Conservation (phyloP, 2,797 vertebrate genomes). For the Propithecus deckenii region DNA sequence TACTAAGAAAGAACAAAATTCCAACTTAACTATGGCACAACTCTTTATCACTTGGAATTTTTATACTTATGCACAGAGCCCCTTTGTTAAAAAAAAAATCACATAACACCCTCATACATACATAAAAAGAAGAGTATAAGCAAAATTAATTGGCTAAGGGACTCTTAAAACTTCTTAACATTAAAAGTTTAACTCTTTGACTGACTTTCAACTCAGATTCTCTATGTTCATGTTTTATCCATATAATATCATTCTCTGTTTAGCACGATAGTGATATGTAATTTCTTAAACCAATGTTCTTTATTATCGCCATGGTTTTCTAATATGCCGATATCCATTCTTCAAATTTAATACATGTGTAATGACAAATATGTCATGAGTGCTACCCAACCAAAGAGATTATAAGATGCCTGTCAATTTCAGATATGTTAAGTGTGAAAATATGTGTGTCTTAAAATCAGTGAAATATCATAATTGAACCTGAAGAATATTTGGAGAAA, state of each 20-base stretch:
- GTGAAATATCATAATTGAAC: not conserved
- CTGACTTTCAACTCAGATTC: not conserved
- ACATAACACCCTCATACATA: not conserved
- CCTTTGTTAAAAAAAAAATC: not conserved
- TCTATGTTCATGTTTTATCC: not conserved
- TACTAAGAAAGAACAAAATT: not conserved
- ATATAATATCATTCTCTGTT: not conserved
- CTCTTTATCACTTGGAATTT: not conserved
- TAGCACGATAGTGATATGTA: not conserved
- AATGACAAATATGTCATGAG: not conserved
- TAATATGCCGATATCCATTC: not conserved
- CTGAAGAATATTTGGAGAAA: slow-evolving; percentile 4
- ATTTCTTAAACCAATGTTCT: not conserved
- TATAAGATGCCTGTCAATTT: not conserved
- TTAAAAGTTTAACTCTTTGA: not conserved
- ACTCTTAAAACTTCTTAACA: not conserved
- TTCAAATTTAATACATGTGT: not conserved
- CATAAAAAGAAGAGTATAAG: not conserved
- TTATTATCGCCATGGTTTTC: not conserved
- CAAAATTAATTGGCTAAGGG: not conserved
- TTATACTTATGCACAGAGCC: not conserved
- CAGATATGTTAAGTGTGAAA: not conserved
- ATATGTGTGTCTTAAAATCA: not conserved
- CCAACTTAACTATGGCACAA: not conserved
- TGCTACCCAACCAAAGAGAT: not conserved